Evolutionary conservation across 2,113 vertebrate species (phyloP), one percentile per base, ranked within the genome.

Genomic region (Erinaceus europaeus): DNA sequence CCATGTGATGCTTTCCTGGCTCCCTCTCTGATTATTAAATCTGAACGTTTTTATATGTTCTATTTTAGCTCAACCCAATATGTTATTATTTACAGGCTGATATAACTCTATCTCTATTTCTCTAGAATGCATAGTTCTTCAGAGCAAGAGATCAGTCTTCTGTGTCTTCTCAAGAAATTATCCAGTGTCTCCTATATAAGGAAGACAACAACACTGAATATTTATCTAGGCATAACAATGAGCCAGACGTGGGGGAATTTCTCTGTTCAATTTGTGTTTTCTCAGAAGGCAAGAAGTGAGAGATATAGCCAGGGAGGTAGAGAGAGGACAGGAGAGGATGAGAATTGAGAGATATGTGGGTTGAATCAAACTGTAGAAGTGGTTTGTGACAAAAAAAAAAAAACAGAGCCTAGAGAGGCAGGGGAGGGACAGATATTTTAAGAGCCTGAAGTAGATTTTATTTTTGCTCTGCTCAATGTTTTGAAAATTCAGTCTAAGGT

Each of bases 381-480:
- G n/a, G 62, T 21, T 29, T 84, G 50, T 34, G 34, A 18, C 29
- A 23, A 38, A 83, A 62, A 50, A 85, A 90, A 67, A 20, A 40
- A 65, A 65, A 38, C 55, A 78, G 14, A 84, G 38, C 42, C 61
- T n/a, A 21, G 46, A 48, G 52, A 75, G 44, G 12, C 89, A 81
- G 11, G 13, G 34, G 23, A 90, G 50, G 29, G 78, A 44, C 42
- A 64, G 84, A 53, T 72, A 90, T 75, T 95, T 95, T 90, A 84
- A 80, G 84, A 91, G 90, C 50, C 44, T 82, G 87, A 89, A 89
- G 84, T 79, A 27, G 61, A 76, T 90, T 93, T 93, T 89, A 95
- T 93, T 94, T 93, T 96, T 86, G 87, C 85, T 93, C 78, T 76
- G 90, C 57, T 94, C 86, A 74, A 38, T 88, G 73, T 93, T 95